Base-by-base conservation (phyloP, 2,113 vertebrate species). In the Equus quagga region DNA sequence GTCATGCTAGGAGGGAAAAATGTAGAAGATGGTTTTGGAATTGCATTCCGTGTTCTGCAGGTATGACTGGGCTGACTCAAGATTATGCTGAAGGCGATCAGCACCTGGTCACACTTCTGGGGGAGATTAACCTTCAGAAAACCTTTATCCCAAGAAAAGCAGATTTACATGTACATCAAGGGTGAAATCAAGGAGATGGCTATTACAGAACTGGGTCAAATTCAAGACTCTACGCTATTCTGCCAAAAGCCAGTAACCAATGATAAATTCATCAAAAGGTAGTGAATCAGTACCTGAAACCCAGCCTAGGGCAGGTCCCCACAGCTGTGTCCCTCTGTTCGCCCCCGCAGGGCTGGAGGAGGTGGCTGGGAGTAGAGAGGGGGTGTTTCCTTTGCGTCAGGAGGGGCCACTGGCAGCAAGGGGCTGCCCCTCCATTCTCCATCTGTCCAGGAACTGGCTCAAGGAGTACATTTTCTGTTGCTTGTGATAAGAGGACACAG, bases 1-100 rank as follows among this genome's bases (percentile, higher is more conserved):
- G 99, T 99, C 97, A 99, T 99, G 99, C 98, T 99, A n/a, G 99
- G 99, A 98, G 99, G 99, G 33, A 99, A 99, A 98, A 99, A 99
- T 97, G 99, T 99, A 58, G 99, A 99, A 93, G 99, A 99, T 91
- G 99, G 99, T 0, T 99, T 99, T 97, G 99, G 99, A 85, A 99
- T 99, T 86, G 99, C 99, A 33, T 99, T 99, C 98, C 99, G 99
- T 98, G 99, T 99, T 91, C 99, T 99, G 92, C 99, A 99, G 99
- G 99, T 99, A 99, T 96, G 98, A 84, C 84, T 70, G 46, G 10
- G 73, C 21, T 96, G 58, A 78, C 24, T 79, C 10, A n/a, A 56
- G 78, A 41, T 64, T 84, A 49, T 79, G 23, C 44, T 15, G 0
- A 56, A n/a, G 6, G 54, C 3, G 0, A 1, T 69, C 41, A 65